phyloP scores from a whole-genome alignment of 2,797 vertebrate species.

The Pseudocheirus occidentalis region DNA sequence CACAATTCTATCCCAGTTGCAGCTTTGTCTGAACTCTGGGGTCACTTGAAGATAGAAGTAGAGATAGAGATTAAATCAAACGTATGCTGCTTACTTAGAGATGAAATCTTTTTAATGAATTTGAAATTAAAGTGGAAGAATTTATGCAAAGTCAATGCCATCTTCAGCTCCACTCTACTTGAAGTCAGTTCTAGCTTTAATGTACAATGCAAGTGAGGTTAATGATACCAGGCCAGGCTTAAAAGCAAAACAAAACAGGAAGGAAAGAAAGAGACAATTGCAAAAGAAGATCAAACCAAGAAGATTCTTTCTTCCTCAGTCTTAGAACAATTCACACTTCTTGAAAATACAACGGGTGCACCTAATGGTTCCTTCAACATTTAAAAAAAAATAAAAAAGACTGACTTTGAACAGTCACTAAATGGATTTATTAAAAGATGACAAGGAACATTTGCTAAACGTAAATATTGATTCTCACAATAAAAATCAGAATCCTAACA shows the following conservation, averaged over 20 bases:
- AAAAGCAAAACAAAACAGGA: slow-evolving; percentile 10
- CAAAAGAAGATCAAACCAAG: background rate
- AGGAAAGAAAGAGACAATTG: background rate
- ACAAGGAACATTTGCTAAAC: background rate
- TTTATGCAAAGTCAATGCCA: background rate
- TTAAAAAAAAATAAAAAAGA: background rate
- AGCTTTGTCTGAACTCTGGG: background rate
- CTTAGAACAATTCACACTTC: background rate
- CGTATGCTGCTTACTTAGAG: background rate
- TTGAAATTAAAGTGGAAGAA: slow-evolving; percentile 1
- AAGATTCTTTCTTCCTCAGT: background rate
- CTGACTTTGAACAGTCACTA: background rate
- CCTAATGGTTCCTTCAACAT: background rate
- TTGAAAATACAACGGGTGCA: background rate
- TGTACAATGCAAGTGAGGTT: background rate
- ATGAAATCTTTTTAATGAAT: background rate
- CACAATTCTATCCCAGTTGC: fast-evolving
- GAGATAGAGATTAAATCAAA: background rate
- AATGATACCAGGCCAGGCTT: background rate
- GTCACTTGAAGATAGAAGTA: background rate
- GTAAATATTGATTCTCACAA: background rate
- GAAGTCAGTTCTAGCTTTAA: background rate
- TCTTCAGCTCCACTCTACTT: slow-evolving; percentile 2
- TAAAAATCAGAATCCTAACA: background rate
- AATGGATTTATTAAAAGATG: slow-evolving; percentile 1